phyloP scores from a whole-genome alignment of 2,113 vertebrate genomes.

The Egretta garzetta region DNA sequence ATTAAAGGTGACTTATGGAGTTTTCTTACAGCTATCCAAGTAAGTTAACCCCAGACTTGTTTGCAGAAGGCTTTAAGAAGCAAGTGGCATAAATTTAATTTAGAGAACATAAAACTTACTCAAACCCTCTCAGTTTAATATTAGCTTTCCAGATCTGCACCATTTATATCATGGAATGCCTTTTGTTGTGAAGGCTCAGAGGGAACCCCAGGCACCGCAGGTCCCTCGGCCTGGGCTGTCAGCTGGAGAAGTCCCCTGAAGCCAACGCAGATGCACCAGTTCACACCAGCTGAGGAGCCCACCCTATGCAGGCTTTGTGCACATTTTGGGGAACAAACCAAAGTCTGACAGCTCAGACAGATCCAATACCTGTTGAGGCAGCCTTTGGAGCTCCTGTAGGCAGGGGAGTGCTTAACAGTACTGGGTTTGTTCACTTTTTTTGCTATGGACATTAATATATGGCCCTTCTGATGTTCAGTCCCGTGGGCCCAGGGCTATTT shows the following conservation, averaged over 20 bases:
- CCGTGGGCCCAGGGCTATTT: neutral
- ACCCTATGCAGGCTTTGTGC: fast-evolving
- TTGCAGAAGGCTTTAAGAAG: conserved; percentile 11
- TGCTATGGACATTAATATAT: neutral
- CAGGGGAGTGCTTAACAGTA: neutral
- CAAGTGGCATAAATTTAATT: neutral
- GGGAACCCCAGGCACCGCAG: neutral
- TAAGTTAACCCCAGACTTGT: neutral
- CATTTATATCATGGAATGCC: neutral
- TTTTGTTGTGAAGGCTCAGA: neutral
- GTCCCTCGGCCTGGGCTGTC: neutral
- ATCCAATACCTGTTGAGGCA: neutral
- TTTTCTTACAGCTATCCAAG: neutral
- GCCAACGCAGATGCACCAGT: neutral
- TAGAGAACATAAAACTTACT: neutral
- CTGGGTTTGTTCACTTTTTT: neutral
- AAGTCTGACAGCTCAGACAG: neutral
- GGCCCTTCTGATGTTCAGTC: neutral
- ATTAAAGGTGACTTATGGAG: conserved; percentile 13
- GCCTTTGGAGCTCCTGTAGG: neutral
- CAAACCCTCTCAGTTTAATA: neutral
- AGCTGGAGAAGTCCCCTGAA: neutral
- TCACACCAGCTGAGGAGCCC: neutral
- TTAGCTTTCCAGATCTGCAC: neutral
- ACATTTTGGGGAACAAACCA: neutral